Percentiles rank a stretch among this genome's conserved stretches.
phyloP scores from a whole-genome alignment of 2,888 invertebrate species.

The Dromius quadrimaculatus region DNA sequence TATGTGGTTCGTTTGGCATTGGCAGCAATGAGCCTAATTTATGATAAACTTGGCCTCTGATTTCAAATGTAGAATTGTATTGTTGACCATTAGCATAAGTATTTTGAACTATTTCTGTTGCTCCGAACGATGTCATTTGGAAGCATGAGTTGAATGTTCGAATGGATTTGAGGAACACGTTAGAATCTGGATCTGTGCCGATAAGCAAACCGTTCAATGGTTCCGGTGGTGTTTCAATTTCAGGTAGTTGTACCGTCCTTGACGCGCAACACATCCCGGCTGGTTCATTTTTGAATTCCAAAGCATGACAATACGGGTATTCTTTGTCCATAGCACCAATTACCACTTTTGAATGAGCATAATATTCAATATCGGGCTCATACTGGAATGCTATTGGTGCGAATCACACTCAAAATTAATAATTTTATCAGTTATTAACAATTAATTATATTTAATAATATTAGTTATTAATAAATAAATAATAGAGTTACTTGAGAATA shows the following conservation, averaged over 20 bases:
- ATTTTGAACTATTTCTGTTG: conserved; percentile 53
- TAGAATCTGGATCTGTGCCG: background rate
- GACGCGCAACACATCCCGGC: conserved; percentile 55
- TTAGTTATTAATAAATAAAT: too few species aligned
- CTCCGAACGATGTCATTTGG: conserved; percentile 57
- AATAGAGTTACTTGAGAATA: too few species aligned
- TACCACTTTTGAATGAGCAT: too few species aligned
- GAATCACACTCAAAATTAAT: too few species aligned
- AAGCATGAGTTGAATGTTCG: conserved; percentile 54
- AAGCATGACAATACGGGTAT: conserved; percentile 54
- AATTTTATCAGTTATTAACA: too few species aligned
- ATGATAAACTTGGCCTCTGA: conserved; percentile 31
- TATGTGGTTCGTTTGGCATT: conserved; percentile 57
- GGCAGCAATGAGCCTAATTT: conserved; percentile 58
- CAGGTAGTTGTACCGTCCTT: background rate
- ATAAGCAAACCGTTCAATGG: background rate
- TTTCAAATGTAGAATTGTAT: conserved; percentile 31
- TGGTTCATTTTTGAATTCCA: conserved; percentile 57
- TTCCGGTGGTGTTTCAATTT: background rate
- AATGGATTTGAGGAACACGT: conserved; percentile 48
- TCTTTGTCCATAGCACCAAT: conserved; percentile 54
- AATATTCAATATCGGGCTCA: too few species aligned
- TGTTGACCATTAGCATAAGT: conserved; percentile 53
- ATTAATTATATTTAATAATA: too few species aligned
- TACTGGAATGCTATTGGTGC: too few species aligned